Evolutionary conservation across 2,113 vertebrate species (phyloP).

Genomic region (Casuarius casuarius): DNA sequence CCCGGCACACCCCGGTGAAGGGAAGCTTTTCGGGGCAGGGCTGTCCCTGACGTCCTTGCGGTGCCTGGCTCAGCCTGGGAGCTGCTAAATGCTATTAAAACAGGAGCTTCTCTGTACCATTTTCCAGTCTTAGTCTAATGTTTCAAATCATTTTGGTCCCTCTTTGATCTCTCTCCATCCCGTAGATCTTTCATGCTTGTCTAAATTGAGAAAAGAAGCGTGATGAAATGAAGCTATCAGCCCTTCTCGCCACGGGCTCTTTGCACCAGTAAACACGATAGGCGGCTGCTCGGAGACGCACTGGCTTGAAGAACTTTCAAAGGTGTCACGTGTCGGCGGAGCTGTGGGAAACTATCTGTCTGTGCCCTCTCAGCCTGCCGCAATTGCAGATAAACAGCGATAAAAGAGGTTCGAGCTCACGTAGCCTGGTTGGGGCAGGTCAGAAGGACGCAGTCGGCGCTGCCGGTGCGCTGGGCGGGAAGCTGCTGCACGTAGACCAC

Average conservation of each 20-base stretch:
- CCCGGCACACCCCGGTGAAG: not conserved
- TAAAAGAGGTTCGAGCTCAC: no score
- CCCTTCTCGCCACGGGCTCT: no score
- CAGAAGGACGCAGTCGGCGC: no score
- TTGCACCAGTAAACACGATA: not conserved
- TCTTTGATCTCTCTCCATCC: not conserved
- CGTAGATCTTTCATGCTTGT: fast-evolving
- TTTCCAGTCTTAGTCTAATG: fast-evolving
- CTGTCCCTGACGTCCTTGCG: not conserved
- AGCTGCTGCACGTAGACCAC: no score
- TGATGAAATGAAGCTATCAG: not conserved
- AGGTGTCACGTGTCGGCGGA: no score
- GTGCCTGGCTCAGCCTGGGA: not conserved
- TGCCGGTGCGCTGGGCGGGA: no score
- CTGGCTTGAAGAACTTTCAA: no score
- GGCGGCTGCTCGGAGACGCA: not conserved
- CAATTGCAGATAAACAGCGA: no score
- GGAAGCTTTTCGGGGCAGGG: not conserved
- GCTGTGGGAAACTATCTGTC: no score
- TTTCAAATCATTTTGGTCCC: not conserved
- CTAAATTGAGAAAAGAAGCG: not conserved
- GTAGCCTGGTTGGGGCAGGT: no score
- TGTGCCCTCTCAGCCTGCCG: no score
- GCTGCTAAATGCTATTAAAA: fast-evolving
- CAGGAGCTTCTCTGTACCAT: not conserved